Base-by-base conservation (phyloP, 2,797 vertebrate genomes). In the Characodon lateralis region DNA sequence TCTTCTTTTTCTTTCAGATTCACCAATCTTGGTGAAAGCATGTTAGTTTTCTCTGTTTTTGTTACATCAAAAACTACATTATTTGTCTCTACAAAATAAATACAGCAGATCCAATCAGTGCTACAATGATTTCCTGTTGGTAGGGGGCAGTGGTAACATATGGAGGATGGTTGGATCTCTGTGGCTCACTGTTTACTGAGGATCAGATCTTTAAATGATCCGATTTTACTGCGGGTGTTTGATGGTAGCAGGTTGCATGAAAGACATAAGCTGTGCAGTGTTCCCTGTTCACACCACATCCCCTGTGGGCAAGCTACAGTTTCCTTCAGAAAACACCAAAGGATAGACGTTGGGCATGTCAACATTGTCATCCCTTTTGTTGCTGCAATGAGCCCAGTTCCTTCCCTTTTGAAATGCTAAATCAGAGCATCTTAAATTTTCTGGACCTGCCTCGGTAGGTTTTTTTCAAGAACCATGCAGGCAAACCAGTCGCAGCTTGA, bases 401-500 rank as follows among this genome's bases (percentile, higher is more conserved):
- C 80, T 83, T 83, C 74, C 73, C 89, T 85, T 95, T 95, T 95
- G 85, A 94, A 89, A 94, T 93, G 93, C 90, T 83, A 92, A 94
- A 89, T 86, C 66, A 51, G 83, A 78, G 74, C 41, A 78, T 90
- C 83, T 90, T 92, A 89, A 87, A 90, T 92, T 91, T 92, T 92
- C 80, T 13, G 72, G 72, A 83, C 74, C 80, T n/a, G 79, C 79
- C 84, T 68, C 53, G 0, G 80, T 68, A 0, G 24, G 56, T 41
- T 83, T 81, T 73, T 90, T 91, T 81, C n/a, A 84, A 88, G 78
- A 88, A 87, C 77, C 61, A 41, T 41, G 16, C 73, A 71, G 83
- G 89, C 84, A 85, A 50, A 85, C 53, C 74, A 59, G 85, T 83
- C 80, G 20, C 80, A 70, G 81, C 81, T 72, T 71, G 35, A 75